Conservation (phyloP, 2,797 vertebrate genomes). For the Remorina albescens region DNA sequence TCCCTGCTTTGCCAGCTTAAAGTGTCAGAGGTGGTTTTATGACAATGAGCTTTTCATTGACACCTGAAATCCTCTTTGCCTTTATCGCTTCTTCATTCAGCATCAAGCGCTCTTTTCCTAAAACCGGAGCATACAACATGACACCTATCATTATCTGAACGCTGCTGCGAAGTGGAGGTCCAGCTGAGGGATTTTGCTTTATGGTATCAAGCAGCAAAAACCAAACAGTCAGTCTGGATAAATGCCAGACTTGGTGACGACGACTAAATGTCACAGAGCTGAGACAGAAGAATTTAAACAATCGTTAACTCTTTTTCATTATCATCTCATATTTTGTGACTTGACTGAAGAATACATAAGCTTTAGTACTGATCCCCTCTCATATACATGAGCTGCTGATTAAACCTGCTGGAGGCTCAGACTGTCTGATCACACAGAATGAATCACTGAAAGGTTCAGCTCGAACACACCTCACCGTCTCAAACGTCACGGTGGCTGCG, state of each 20-base stretch:
- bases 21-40: constrained; percentile 35
- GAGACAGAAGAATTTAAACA: background rate
- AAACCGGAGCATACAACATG: background rate
- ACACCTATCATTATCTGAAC: background rate
- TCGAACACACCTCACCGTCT: constrained; percentile 35
- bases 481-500: constrained; percentile 40
- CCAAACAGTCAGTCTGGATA: background rate
- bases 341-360: background rate
- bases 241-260: background rate
- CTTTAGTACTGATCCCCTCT: constrained; percentile 15
- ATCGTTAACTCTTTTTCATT: too few species aligned
- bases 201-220: background rate
- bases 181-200: background rate
- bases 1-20: constrained; percentile 1
- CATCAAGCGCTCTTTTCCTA: background rate
- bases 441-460: too few species aligned
- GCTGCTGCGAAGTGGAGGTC: background rate
- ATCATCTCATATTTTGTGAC: background rate
- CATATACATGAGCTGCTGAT: constrained; percentile 39
- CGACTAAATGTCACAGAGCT: background rate
- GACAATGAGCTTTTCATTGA: constrained; percentile 25
- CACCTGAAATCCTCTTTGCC: constrained; percentile 23
- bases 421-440: constrained; percentile 25
- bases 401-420: constrained; percentile 33
- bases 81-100: background rate